A percentile compares a stretch with the other conserved stretches of the same genome.
Conservation (phyloP, 2,888 invertebrate genomes). For the Arge pagana region DNA sequence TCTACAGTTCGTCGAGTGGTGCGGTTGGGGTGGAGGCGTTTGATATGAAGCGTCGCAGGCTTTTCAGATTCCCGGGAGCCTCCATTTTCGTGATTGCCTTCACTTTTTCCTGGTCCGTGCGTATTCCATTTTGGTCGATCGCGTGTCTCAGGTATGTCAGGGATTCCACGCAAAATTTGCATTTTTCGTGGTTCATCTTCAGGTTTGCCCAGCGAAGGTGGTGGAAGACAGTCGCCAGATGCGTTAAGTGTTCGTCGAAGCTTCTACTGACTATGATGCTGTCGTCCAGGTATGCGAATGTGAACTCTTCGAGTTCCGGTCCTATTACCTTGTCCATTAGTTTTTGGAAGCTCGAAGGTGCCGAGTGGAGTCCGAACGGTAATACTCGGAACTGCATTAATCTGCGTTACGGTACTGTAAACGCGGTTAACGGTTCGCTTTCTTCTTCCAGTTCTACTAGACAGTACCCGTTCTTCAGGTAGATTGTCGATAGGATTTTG, state of each 20-base stretch:
- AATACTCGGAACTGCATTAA: too few relatives aligned
- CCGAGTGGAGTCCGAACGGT: too few relatives aligned
- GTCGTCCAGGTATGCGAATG: conserved; percentile 1
- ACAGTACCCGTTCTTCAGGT: background rate
- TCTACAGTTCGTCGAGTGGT: conserved; percentile 29
- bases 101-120: conserved; percentile 18
- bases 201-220: conserved; percentile 27
- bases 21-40: conserved; percentile 24
- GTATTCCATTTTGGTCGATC: conserved; percentile 32
- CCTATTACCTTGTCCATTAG: too few relatives aligned
- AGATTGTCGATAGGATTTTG: background rate
- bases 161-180: conserved; percentile 29
- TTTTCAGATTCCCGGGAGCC: conserved; percentile 24
- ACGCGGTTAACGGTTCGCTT: too few relatives aligned
- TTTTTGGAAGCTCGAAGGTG: too few relatives aligned
- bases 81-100: conserved; percentile 21
- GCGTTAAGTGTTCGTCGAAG: conserved; percentile 32
- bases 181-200: conserved; percentile 35
- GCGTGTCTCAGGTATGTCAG: conserved; percentile 36
- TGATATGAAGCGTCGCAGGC: conserved; percentile 31
- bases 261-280: too few relatives aligned
- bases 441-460: too few relatives aligned
- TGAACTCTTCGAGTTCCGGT: too few relatives aligned
- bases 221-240: conserved; percentile 27
- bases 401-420: too few relatives aligned